Percentiles rank a stretch among this genome's conserved stretches.
These are phyloP conservation scores for Drosophila setosimentum DNA, from an alignment of 2,888 invertebrate species.

Conservation along the genomic window DNA sequence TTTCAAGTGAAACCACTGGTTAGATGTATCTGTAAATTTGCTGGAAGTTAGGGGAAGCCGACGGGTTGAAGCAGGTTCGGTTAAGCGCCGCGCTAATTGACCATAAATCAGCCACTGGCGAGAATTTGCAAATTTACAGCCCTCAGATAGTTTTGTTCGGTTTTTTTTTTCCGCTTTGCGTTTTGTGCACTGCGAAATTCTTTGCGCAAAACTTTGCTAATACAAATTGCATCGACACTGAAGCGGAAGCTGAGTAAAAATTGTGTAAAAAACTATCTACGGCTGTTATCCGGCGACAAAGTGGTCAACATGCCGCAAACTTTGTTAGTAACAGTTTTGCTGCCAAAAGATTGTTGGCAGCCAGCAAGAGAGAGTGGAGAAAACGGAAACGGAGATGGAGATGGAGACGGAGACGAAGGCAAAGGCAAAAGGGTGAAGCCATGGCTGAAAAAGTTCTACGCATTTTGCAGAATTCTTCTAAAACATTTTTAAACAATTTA, in stretches of 20 bases:
- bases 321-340: constrained; percentile 67
- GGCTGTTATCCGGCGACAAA: constrained; percentile 65
- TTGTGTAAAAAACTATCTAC: constrained; percentile 56
- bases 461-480: constrained; percentile 73
- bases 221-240: constrained; percentile 77
- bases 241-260: constrained; percentile 64
- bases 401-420: not conserved
- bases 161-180: not conserved
- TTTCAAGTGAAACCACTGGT: not conserved
- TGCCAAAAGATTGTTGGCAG: constrained; percentile 46
- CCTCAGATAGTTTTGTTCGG: constrained; percentile 32
- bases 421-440: not conserved
- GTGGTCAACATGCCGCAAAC: constrained; percentile 81
- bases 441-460: constrained; percentile 51
- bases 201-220: constrained; percentile 66
- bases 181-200: constrained; percentile 61
- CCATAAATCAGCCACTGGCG: constrained; percentile 67
- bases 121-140: constrained; percentile 65
- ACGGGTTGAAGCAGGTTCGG: constrained; percentile 12
- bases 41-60: not conserved
- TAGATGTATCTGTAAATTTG: constrained; percentile 1
- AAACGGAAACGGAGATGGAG: too few species aligned
- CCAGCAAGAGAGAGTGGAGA: constrained; percentile 1
- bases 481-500: constrained; percentile 81
- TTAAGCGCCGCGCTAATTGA: constrained; percentile 64